A percentile compares a stretch with the other conserved stretches of the same genome.
These are phyloP conservation scores for Halcyon senegalensis DNA, from an alignment of 2,113 vertebrate species.

Conservation along the genomic window DNA sequence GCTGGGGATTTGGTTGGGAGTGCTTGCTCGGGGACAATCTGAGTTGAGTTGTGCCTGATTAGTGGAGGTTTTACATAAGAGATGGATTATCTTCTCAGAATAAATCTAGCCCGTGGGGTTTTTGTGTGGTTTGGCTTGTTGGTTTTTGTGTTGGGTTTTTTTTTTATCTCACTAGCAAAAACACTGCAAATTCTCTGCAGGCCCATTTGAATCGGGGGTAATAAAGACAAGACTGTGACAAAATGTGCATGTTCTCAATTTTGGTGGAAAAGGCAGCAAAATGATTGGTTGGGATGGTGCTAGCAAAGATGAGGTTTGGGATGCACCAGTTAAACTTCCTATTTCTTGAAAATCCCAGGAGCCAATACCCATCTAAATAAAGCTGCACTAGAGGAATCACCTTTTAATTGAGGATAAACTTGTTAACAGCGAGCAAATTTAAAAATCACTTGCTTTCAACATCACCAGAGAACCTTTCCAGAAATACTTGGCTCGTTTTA, in stretches of 20 bases:
- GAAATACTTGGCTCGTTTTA: not conserved
- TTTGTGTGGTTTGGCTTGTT: not conserved
- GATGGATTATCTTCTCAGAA: conserved; percentile 38
- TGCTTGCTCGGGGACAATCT: not conserved
- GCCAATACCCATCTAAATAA: not conserved
- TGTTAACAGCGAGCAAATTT: not conserved
- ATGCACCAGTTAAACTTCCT: not conserved
- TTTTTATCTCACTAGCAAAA: not conserved
- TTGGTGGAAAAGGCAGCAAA: not conserved
- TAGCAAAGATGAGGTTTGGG: not conserved
- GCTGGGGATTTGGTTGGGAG: conserved; percentile 16
- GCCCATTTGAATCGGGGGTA: not conserved
- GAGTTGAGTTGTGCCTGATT: not conserved
- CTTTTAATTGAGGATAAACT: not conserved
- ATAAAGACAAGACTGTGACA: not conserved
- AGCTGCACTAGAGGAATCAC: not conserved
- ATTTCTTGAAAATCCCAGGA: not conserved
- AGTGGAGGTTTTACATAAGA: conserved; percentile 53
- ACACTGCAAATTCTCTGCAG: not conserved
- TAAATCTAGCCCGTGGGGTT: not conserved
- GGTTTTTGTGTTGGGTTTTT: too few relatives aligned
- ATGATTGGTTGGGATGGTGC: not conserved
- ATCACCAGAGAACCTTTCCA: not conserved
- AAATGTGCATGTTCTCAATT: not conserved
- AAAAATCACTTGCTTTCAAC: not conserved